phyloP scores from a whole-genome alignment of 2,113 vertebrate species.

The Tragelaphus strepsiceros region DNA sequence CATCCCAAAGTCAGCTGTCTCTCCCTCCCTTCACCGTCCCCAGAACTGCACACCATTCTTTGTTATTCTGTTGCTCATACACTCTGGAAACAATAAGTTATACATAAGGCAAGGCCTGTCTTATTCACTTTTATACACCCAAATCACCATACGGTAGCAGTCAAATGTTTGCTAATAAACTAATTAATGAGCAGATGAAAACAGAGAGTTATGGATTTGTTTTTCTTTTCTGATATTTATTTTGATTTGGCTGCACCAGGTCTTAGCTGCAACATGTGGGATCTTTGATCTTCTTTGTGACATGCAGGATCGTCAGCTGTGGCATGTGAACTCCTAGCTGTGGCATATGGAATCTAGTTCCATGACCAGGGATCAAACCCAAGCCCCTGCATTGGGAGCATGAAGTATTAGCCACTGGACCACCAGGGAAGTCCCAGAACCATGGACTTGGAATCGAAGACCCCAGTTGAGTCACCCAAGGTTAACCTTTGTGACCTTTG shows the following conservation, averaged over 20 bases:
- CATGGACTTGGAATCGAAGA: neutral
- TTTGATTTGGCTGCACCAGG: neutral
- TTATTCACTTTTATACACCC: neutral
- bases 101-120: neutral
- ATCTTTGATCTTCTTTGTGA: neutral
- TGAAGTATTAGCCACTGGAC: neutral
- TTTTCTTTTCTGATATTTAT: neutral
- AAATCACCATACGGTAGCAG: neutral
- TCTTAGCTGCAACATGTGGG: neutral
- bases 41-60: neutral
- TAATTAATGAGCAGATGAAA: neutral
- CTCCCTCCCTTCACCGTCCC: neutral
- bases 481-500: neutral
- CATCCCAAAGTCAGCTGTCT: neutral
- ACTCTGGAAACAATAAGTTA: neutral
- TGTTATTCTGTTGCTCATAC: neutral
- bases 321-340: neutral
- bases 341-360: neutral
- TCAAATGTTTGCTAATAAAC: constrained; percentile 6
- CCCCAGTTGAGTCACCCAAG: neutral
- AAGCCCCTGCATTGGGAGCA: neutral
- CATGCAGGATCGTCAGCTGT: neutral
- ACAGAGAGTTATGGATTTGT: neutral
- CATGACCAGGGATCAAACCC: neutral
- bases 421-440: neutral